phyloP scores from a whole-genome alignment of 2,797 vertebrate species.

The Anas flavirostris region DNA sequence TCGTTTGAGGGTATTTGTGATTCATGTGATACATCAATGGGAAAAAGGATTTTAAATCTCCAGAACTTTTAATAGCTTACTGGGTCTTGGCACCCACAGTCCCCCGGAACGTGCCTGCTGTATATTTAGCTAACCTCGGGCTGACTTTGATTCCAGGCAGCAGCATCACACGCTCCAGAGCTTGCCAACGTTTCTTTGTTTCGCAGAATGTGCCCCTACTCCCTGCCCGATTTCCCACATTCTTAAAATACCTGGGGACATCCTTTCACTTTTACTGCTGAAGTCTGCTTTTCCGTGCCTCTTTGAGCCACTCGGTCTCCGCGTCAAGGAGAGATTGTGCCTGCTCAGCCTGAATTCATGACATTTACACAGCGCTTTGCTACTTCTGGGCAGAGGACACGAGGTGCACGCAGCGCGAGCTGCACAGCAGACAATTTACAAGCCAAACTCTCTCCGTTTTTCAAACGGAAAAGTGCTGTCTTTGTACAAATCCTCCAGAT shows the following conservation, averaged over 20 bases:
- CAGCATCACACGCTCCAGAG: neutral
- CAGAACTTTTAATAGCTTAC: conserved; percentile 21
- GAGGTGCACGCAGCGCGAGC: neutral
- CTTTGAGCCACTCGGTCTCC: neutral
- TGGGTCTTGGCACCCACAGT: neutral
- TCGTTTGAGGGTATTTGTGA: conserved; percentile 55
- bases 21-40: conserved; percentile 36
- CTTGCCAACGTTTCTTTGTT: neutral
- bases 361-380: neutral
- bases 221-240: fast-evolving
- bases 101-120: neutral
- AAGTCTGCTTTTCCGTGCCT: neutral
- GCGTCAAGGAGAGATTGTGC: neutral
- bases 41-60: neutral
- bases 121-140: conserved; percentile 24
- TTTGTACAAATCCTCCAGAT: neutral
- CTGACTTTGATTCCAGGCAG: conserved; percentile 7
- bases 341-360: neutral
- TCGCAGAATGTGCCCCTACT: neutral
- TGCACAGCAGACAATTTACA: neutral
- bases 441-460: neutral
- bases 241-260: neutral
- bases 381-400: neutral
- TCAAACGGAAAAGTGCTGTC: neutral
- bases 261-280: neutral